A percentile compares a stretch with the other conserved stretches of the same genome.
These are phyloP conservation scores for Caenorhabditis elegans DNA, from an alignment of 1,140 invertebrate species.

Conservation along the genomic window DNA sequence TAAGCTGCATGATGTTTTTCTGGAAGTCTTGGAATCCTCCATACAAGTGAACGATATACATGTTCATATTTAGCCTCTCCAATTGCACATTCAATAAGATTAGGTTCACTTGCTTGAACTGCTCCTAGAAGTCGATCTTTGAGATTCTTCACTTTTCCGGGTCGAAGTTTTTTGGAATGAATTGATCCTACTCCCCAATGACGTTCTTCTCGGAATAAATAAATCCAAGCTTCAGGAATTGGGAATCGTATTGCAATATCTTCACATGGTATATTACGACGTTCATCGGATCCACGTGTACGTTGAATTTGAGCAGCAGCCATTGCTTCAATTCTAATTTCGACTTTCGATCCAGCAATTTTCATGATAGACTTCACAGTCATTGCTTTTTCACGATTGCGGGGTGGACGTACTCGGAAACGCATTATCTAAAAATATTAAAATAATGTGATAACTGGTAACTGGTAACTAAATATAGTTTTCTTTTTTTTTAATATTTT, in stretches of 20 bases:
- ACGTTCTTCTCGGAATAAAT: constrained; percentile 95
- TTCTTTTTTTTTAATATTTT: no score
- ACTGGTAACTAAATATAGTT: no score
- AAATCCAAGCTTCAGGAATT: constrained; percentile 97
- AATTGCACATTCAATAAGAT: constrained; percentile 93
- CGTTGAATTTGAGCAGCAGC: constrained; percentile 84
- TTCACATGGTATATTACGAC: constrained; percentile 88
- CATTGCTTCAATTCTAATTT: constrained; percentile 87
- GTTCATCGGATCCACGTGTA: constrained; percentile 72
- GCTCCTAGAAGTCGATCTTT: constrained; percentile 90
- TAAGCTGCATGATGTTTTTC: constrained; percentile 65
- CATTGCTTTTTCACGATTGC: constrained; percentile 92
- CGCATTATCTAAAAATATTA: constrained; percentile 76
- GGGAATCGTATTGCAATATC: constrained; percentile 95
- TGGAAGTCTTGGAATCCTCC: constrained; percentile 79
- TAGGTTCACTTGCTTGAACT: constrained; percentile 82
- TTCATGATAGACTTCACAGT: constrained; percentile 78
- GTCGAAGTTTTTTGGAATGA: constrained; percentile 85
- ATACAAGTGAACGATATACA: constrained; percentile 92
- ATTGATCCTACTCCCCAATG: constrained; percentile 98
- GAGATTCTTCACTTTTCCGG: constrained; percentile 78
- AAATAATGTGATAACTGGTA: no score
- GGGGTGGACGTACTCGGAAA: constrained; percentile 90
- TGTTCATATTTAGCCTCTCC: constrained; percentile 98
- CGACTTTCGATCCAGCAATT: constrained; percentile 71